Conservation (phyloP, 2,888 invertebrate genomes). For the Cheilosia grossa region DNA sequence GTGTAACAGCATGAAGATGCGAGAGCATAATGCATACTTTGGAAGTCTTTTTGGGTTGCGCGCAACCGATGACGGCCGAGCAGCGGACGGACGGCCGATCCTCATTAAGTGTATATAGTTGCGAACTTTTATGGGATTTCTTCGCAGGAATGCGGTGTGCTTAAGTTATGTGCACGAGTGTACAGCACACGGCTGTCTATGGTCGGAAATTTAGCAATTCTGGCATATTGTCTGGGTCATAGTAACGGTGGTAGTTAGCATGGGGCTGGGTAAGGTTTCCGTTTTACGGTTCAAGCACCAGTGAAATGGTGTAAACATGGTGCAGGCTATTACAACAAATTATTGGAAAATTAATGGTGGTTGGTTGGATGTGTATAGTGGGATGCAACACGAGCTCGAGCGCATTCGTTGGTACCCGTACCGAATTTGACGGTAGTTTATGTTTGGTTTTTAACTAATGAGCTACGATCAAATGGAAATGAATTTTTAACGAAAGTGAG, state of each 20-base stretch:
- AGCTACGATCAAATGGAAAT: no score
- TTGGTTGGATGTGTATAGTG: not conserved
- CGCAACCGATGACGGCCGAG: slow-evolving; percentile 29
- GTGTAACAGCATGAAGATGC: slow-evolving; percentile 74
- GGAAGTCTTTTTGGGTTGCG: slow-evolving; percentile 38
- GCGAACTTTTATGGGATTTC: slow-evolving; percentile 73
- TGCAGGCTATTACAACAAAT: slow-evolving; percentile 19
- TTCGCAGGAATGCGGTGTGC: slow-evolving; percentile 71
- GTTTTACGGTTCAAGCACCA: slow-evolving; percentile 51
- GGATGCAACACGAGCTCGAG: not conserved
- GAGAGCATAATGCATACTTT: slow-evolving; percentile 69
- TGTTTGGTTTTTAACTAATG: no score
- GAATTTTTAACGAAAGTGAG: no score
- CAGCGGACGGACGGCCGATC: slow-evolving; percentile 42
- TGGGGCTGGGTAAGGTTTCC: slow-evolving; percentile 45
- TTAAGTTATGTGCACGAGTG: slow-evolving; percentile 65
- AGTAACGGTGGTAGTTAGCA: slow-evolving; percentile 52
- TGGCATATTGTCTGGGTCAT: slow-evolving; percentile 66
- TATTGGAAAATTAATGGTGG: slow-evolving; percentile 43
- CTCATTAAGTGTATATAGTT: slow-evolving; percentile 66
- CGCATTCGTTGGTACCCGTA: no score
- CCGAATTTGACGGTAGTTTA: not conserved
- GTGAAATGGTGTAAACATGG: slow-evolving; percentile 26
- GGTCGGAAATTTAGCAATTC: slow-evolving; percentile 51
- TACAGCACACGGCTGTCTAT: slow-evolving; percentile 14